Evolutionary conservation across 2,888 invertebrate species (phyloP), one percentile per base, ranked within the genome.

Genomic region (Amiota minor): DNA sequence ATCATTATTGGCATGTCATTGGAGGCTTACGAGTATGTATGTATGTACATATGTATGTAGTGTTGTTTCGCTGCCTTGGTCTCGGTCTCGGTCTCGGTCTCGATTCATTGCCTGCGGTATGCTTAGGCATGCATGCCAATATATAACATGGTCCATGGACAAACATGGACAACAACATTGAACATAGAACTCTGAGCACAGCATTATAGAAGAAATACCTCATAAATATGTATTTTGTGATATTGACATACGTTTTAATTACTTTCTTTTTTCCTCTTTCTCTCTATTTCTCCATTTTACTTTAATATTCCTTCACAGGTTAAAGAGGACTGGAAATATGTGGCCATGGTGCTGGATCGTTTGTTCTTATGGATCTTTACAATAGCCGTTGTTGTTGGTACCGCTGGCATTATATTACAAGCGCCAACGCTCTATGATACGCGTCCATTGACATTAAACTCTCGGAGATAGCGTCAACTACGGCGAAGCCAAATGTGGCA

Each of bases 281-380:
- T 35, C 35, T 35, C 6, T 35, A 6, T 35, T 6, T 35, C 35
- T 35, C 35, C 6, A 35, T 35, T 35, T 35, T 35, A 8, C 6
- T 35, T 35, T 6, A 35, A 1, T 35, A 6, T 35, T 35, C 35
- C 6, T 35, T 35, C 85, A 56, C 87, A 96, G 96, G 96, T 97
- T 81, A 96, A 96, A 91, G 97, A 98, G 92, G 98, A 98, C 92
- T 98, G 98, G 98, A 98, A 98, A 90, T 98, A 97, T 91, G 98
- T 98, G 82, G 98, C 98, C 78, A 97, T 98, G 97, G 98, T 98
- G 80, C 92, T 98, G 89, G 98, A 98, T 91, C 93, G 98, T 78
- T 92, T 99, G 87, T 98, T 98, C 91, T 93, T 98, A 85, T 98
- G 97, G 96, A 97, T 98, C 90, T 98, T 98, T 91, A 97, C 98